phyloP scores from a whole-genome alignment of 1,140 invertebrate genomes.

The Heliconius congener region DNA sequence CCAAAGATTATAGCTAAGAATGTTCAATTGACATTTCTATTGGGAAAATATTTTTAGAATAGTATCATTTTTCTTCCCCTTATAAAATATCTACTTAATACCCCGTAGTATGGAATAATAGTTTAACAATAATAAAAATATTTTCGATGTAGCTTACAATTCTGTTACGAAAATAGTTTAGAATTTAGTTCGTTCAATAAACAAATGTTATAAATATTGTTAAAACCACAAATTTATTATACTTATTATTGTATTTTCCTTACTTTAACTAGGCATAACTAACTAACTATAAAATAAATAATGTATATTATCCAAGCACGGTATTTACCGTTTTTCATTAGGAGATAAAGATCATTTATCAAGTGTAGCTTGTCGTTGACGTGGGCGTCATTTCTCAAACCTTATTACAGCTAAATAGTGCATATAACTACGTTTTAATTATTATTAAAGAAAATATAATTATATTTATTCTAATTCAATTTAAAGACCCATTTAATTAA shows the following conservation, averaged over 20 bases:
- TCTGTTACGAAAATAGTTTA: neutral
- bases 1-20: too few relatives aligned
- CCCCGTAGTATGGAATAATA: neutral
- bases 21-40: too few relatives aligned
- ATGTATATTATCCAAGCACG: constrained; percentile 30
- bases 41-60: too few relatives aligned
- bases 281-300: constrained; percentile 1
- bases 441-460: neutral
- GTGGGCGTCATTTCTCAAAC: constrained; percentile 69
- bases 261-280: neutral
- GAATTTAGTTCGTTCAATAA: neutral
- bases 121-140: neutral
- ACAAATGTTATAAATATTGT: neutral
- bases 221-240: neutral
- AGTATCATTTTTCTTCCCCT: too few relatives aligned
- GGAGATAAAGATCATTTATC: constrained; percentile 61
- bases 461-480: neutral
- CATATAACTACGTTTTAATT: constrained; percentile 6
- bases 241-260: neutral
- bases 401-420: constrained; percentile 57
- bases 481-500: too few relatives aligned
- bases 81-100: too few relatives aligned
- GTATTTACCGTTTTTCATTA: constrained; percentile 44
- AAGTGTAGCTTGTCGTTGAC: constrained; percentile 68
- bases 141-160: neutral